Percentiles rank a stretch among this genome's conserved stretches.
These are phyloP conservation scores for Drosophila murphyi DNA, from an alignment of 1,140 invertebrate species.

Conservation along the genomic window DNA sequence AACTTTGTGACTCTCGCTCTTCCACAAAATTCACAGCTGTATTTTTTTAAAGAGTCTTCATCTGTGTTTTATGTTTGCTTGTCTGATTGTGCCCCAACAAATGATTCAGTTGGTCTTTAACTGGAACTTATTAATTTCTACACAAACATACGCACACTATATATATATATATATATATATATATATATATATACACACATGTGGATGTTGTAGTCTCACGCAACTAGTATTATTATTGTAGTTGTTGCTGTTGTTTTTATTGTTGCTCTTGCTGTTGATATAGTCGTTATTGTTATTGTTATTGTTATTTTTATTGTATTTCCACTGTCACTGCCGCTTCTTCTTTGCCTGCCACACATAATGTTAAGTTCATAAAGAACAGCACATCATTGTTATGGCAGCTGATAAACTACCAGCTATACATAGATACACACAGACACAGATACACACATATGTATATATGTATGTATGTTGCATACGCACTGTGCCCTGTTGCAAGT, in stretches of 20 bases:
- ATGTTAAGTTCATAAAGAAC: conserved; percentile 55
- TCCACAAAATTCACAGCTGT: too few relatives aligned
- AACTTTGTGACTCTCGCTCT: neutral
- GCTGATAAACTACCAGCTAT: conserved; percentile 48
- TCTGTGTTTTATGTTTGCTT: conserved; percentile 52
- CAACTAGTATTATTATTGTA: conserved; percentile 43
- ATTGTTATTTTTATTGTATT: conserved; percentile 36
- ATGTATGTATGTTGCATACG: conserved; percentile 13
- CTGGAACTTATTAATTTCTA: conserved; percentile 64
- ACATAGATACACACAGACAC: conserved; percentile 2
- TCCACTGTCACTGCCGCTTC: conserved; percentile 35
- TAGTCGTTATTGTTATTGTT: conserved; percentile 21
- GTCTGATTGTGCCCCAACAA: conserved; percentile 61
- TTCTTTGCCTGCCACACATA: conserved; percentile 27
- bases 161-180: conserved; percentile 6
- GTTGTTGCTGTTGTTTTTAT: conserved; percentile 9
- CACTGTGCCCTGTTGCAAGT: conserved; percentile 6
- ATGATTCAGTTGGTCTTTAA: conserved; percentile 67
- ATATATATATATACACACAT: neutral
- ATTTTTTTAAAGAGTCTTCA: neutral
- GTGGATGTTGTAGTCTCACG: conserved; percentile 30
- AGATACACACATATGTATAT: conserved; percentile 8
- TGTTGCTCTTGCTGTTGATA: conserved; percentile 9
- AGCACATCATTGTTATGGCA: conserved; percentile 61
- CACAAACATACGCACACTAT: conserved; percentile 33